Conservation (phyloP, 2,888 invertebrate genomes). For the Parascotia fuliginaria region DNA sequence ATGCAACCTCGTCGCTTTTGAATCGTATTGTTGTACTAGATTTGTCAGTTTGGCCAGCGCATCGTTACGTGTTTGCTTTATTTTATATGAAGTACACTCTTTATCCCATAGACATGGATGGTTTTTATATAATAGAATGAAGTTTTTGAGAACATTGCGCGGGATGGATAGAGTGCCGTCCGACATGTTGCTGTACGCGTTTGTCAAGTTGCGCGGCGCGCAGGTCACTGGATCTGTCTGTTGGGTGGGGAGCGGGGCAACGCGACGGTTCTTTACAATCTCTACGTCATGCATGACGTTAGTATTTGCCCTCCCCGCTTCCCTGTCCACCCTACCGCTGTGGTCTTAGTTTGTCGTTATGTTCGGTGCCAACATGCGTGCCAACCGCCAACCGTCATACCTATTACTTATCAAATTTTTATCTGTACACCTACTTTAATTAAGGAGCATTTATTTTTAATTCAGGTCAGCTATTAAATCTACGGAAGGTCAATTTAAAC, state of each 20-base stretch:
- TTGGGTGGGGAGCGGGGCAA: constrained; percentile 12
- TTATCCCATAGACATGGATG: constrained; percentile 71
- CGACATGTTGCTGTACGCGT: constrained; percentile 56
- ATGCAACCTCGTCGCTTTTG: constrained; percentile 72
- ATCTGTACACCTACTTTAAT: no score
- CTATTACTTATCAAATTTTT: no score
- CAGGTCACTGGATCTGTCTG: constrained; percentile 65
- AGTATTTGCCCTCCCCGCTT: not conserved
- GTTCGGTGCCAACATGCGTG: not conserved
- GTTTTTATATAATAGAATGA: constrained; percentile 66
- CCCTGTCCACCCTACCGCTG: not conserved
- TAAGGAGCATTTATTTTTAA: no score
- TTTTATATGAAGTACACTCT: constrained; percentile 59
- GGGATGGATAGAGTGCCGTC: constrained; percentile 62
- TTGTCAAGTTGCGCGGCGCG: constrained; percentile 68
- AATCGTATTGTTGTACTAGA: constrained; percentile 66
- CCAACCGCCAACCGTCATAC: not conserved
- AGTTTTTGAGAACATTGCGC: constrained; percentile 64
- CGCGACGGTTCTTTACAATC: no score
- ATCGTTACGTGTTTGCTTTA: constrained; percentile 62
- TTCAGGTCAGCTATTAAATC: no score
- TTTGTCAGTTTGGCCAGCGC: constrained; percentile 66
- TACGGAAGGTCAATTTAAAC: no score
- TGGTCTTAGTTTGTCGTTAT: not conserved
- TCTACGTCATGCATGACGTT: not conserved